Conservation (phyloP, 2,888 invertebrate species). For the Ophion obscuratus region DNA sequence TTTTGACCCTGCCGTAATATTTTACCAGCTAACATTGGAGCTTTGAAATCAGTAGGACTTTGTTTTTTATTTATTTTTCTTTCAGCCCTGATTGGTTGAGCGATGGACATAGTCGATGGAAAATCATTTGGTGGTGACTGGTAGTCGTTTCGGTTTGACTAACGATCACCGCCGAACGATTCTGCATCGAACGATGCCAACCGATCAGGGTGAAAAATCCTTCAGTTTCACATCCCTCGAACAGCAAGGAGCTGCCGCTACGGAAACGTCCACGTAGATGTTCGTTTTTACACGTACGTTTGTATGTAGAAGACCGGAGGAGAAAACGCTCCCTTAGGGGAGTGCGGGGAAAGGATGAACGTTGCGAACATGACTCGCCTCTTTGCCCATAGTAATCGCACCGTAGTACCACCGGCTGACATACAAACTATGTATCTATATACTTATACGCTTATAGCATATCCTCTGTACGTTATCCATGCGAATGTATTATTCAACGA, state of each 20-base stretch:
- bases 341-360: conserved; percentile 52
- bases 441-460: not conserved
- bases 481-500: conserved; percentile 62
- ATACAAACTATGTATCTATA: conserved; percentile 6
- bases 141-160: not conserved
- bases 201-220: not conserved
- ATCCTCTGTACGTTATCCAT: conserved; percentile 34
- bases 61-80: not conserved
- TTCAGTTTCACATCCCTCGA: not conserved
- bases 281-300: conserved; percentile 1
- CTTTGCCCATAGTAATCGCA: conserved; percentile 39
- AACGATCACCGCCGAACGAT: not conserved
- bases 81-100: not conserved
- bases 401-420: conserved; percentile 26
- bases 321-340: conserved; percentile 41
- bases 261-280: not conserved
- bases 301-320: conserved; percentile 35
- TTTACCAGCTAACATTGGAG: not conserved
- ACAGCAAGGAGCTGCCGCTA: not conserved
- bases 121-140: not conserved
- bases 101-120: not conserved
- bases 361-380: conserved; percentile 61
- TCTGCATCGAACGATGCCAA: not conserved
- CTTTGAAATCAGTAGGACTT: not conserved
- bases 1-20: not conserved